These are phyloP conservation scores for Mormyrops attenuatus DNA, from an alignment of 2,797 vertebrate species.

Conservation along the genomic window DNA sequence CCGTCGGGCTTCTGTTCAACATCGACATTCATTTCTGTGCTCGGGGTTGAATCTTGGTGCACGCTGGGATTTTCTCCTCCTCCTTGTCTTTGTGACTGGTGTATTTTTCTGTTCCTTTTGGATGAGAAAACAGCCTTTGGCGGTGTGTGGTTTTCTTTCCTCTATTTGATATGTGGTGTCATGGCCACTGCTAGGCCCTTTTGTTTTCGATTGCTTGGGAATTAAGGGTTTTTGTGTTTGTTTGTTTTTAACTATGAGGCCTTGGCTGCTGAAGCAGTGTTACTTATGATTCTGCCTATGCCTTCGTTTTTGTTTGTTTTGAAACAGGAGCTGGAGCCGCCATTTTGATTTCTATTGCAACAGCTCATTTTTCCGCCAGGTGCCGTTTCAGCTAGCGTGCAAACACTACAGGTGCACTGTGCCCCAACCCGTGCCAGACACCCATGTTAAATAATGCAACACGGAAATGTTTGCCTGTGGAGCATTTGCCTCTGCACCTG, in stretches of 20 bases:
- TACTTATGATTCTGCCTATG: neutral
- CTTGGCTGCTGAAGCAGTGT: neutral
- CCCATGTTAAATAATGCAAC: neutral
- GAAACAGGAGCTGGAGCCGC: neutral
- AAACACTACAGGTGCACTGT: neutral
- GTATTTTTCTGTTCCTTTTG: conserved; percentile 21
- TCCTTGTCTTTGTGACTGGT: conserved; percentile 12
- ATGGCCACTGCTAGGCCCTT: neutral
- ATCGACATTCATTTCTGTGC: conserved; percentile 24
- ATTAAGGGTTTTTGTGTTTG: conserved; percentile 1
- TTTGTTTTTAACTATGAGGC: neutral
- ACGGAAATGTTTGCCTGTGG: neutral
- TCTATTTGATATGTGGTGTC: conserved; percentile 11
- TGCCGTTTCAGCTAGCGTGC: neutral
- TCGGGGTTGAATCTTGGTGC: conserved; percentile 25
- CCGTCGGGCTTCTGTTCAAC: neutral
- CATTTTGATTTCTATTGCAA: neutral
- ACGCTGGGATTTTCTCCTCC: conserved; percentile 13
- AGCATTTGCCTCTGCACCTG: neutral
- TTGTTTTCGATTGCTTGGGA: conserved; percentile 20
- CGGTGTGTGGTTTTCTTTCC: conserved; percentile 10
- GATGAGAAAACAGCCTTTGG: conserved; percentile 10
- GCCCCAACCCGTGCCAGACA: neutral
- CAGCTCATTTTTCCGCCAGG: neutral
- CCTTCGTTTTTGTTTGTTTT: neutral